Evolutionary conservation across 2,888 invertebrate species (phyloP).

Genomic region (Tenthredo scrophulariae): DNA sequence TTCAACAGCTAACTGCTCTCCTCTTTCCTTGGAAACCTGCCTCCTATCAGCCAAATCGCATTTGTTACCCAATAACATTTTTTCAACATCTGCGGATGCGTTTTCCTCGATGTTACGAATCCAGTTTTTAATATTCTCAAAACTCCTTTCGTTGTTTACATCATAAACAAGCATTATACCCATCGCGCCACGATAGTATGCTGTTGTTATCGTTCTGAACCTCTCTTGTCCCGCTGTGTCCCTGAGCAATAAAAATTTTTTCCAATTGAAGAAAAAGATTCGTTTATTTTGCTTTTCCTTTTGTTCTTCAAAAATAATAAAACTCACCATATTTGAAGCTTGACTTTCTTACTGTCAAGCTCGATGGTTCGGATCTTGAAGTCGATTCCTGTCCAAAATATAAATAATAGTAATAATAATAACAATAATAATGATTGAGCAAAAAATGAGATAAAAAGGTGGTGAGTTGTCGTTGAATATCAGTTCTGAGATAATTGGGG

Average conservation of each 20-base stretch:
- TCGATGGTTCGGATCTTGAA: conserved; percentile 99
- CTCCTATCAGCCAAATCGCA: conserved; percentile 98
- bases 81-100: conserved; percentile 98
- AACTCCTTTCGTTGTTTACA: conserved; percentile 99
- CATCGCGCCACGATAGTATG: conserved; percentile 99
- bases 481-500: conserved; percentile 13
- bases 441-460: background rate
- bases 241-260: conserved; percentile 81
- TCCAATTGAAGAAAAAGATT: background rate
- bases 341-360: conserved; percentile 98
- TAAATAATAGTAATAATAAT: conserved; percentile 17
- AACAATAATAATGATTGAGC: background rate
- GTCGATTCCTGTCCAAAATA: conserved; percentile 92
- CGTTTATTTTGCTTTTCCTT: background rate
- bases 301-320: conserved; percentile 42
- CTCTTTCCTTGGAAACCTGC: conserved; percentile 96
- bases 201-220: conserved; percentile 99
- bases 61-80: conserved; percentile 99
- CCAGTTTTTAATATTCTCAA: conserved; percentile 99
- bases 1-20: conserved; percentile 97
- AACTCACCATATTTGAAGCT: conserved; percentile 98
- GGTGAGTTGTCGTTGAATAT: background rate
- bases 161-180: conserved; percentile 99
- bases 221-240: conserved; percentile 99
- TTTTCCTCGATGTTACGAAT: conserved; percentile 99